phyloP scores from a whole-genome alignment of 2,113 vertebrate species.

The Phalacrocorax aristotelis region DNA sequence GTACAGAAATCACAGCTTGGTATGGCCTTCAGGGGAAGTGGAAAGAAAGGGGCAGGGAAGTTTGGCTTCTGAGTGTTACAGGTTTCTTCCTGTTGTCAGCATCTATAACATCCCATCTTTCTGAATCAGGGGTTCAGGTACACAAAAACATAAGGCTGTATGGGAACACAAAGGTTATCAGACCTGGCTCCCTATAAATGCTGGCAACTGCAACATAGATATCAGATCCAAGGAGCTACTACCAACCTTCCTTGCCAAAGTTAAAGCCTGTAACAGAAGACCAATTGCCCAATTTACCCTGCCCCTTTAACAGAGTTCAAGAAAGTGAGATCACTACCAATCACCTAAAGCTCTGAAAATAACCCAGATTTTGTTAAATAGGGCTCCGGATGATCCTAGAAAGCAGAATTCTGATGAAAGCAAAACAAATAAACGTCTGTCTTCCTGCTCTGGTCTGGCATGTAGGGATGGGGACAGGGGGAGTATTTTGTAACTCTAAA shows the following conservation, averaged over 20 bases:
- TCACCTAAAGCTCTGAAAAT: not conserved
- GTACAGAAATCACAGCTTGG: not conserved
- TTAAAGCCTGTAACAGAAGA: not conserved
- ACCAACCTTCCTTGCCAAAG: not conserved
- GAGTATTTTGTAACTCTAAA: not conserved
- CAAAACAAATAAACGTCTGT: not conserved
- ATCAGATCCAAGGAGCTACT: not conserved
- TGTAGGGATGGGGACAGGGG: not conserved
- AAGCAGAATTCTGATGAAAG: not conserved
- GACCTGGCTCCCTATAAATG: not conserved
- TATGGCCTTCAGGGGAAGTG: not conserved
- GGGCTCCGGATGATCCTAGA: not conserved
- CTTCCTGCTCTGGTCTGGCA: not conserved
- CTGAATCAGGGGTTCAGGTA: not conserved
- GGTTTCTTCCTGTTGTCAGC: not conserved
- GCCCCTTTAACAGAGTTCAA: not conserved
- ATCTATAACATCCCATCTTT: not conserved
- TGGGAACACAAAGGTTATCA: not conserved
- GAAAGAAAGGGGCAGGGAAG: not conserved
- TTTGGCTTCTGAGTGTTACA: not conserved
- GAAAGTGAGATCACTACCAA: not conserved
- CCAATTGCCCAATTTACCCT: not conserved
- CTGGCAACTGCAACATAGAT: not conserved
- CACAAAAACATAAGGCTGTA: not conserved
- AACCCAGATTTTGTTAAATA: not conserved